Evolutionary conservation across 2,113 vertebrate genomes (phyloP).

Genomic region (Ptilorrhoa leucosticta): DNA sequence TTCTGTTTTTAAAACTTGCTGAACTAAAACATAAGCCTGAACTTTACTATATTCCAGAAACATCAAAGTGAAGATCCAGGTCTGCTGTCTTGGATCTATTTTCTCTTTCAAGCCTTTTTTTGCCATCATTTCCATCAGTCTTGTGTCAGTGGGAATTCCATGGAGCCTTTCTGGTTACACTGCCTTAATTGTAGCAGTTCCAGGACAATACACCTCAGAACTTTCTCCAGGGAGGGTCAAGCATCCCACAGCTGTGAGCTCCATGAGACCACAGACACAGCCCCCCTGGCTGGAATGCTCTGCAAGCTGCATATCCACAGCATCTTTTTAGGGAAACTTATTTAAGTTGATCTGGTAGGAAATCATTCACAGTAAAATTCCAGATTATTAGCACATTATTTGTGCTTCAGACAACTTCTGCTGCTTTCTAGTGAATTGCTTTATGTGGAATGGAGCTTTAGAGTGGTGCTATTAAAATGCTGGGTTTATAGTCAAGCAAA

Average conservation of each 20-base stretch:
- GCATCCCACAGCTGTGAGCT: neutral
- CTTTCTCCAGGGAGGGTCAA: neutral
- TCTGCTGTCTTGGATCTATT: neutral
- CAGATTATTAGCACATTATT: neutral
- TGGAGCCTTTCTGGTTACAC: neutral
- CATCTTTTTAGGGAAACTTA: neutral
- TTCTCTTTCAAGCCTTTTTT: neutral
- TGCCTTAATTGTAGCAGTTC: neutral
- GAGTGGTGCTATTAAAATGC: neutral
- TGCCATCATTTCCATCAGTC: neutral
- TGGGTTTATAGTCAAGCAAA: neutral
- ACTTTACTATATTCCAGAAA: neutral
- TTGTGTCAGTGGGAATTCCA: neutral
- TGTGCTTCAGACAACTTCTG: neutral
- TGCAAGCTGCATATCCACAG: neutral
- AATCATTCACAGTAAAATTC: neutral
- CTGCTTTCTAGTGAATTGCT: neutral
- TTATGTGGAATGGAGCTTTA: neutral
- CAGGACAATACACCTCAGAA: neutral
- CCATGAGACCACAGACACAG: rapidly evolving
- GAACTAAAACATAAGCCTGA: neutral
- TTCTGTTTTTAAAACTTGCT: neutral
- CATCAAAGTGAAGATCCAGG: neutral
- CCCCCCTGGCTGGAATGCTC: neutral
- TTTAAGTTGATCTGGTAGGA: neutral